phyloP scores from a whole-genome alignment of 2,888 invertebrate genomes.

The Hirtodrosophila duncani region DNA sequence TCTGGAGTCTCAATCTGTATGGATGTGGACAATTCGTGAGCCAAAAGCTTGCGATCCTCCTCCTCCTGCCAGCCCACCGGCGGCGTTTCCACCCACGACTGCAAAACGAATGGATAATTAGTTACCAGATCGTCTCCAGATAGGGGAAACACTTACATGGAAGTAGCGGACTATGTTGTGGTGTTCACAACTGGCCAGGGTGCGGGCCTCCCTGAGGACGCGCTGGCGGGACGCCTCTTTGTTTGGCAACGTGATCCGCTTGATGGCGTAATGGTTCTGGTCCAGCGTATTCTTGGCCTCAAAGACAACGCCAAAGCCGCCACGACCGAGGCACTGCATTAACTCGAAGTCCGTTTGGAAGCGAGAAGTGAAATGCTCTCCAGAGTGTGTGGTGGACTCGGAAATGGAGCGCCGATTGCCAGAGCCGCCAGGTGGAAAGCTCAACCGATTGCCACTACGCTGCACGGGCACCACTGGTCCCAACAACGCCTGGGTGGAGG shows the following conservation, averaged over 20 bases:
- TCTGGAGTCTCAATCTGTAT: constrained; percentile 78
- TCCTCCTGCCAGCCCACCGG: constrained; percentile 92
- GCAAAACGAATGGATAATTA: constrained; percentile 79
- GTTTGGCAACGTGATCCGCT: constrained; percentile 92
- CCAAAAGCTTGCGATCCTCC: constrained; percentile 82
- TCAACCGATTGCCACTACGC: constrained; percentile 29
- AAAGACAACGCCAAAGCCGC: constrained; percentile 98
- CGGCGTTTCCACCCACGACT: constrained; percentile 96
- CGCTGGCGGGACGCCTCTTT: constrained; percentile 90
- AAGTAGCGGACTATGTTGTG: constrained; percentile 94
- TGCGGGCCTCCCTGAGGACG: constrained; percentile 96
- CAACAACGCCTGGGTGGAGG: constrained; percentile 65
- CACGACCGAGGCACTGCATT: constrained; percentile 88
- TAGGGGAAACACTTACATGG: constrained; percentile 55
- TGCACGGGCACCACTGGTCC: constrained; percentile 52
- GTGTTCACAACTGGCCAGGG: constrained; percentile 96
- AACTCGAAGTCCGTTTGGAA: constrained; percentile 92
- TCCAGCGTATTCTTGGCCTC: constrained; percentile 96
- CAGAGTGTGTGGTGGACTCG: constrained; percentile 69
- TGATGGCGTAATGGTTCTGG: constrained; percentile 95
- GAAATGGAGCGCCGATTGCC: constrained; percentile 55
- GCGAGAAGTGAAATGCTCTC: constrained; percentile 80
- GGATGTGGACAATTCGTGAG: constrained; percentile 74
- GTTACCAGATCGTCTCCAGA: not conserved
- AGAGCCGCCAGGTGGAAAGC: constrained; percentile 19